Evolutionary conservation across 1,140 invertebrate genomes (phyloP).

Genomic region (Penaeus chinensis): DNA sequence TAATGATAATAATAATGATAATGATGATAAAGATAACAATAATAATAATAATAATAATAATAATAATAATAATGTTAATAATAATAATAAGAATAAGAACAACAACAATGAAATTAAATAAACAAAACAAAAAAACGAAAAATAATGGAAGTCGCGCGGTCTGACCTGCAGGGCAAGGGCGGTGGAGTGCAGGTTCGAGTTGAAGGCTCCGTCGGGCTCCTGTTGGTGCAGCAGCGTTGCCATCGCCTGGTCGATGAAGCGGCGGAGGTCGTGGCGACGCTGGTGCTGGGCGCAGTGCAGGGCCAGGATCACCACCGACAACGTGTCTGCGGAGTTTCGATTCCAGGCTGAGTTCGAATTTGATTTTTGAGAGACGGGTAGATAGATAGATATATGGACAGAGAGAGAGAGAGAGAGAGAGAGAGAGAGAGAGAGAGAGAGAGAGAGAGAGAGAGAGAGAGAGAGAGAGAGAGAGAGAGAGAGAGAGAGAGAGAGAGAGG

Average conservation of each 20-base stretch:
- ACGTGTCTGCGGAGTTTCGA: constrained; percentile 75
- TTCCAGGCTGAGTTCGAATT: not conserved
- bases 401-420: not conserved
- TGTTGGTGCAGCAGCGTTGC: constrained; percentile 81
- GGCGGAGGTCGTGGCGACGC: constrained; percentile 80
- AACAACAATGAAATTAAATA: too few species aligned
- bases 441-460: too few species aligned
- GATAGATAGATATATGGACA: constrained; percentile 8
- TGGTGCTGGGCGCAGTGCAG: constrained; percentile 86
- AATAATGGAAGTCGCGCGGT: not conserved
- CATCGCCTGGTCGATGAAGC: constrained; percentile 80
- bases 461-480: too few species aligned
- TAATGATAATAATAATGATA: too few species aligned
- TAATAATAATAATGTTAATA: too few species aligned
- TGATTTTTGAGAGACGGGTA: not conserved
- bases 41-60: too few species aligned
- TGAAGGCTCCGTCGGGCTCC: constrained; percentile 82
- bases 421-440: not conserved
- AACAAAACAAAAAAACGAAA: too few species aligned
- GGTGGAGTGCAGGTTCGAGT: constrained; percentile 80
- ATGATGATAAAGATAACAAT: too few species aligned
- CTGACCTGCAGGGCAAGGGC: constrained; percentile 80
- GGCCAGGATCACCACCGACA: constrained; percentile 85
- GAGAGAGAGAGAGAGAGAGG: too few species aligned
- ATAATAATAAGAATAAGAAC: too few species aligned